A percentile compares a stretch with the other conserved stretches of the same genome.
Evolutionary conservation across 1,140 invertebrate genomes (phyloP).

Genomic region (Aphelenchoides besseyi): DNA sequence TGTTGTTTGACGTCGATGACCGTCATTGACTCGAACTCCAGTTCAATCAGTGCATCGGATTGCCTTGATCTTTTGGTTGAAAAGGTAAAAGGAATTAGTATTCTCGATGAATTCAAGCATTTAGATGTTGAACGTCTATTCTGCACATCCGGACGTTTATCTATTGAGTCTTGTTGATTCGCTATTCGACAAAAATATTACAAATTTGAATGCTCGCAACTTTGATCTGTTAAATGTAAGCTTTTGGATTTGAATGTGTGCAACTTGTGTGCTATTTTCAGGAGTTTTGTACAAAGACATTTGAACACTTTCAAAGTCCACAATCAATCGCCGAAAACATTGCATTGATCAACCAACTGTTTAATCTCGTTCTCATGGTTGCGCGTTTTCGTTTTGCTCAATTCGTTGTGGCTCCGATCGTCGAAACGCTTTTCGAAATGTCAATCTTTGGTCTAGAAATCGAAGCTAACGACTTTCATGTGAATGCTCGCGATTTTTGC

Average conservation of each 20-base stretch:
- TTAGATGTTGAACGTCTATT: neutral
- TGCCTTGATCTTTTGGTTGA: too few relatives aligned
- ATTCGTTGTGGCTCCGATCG: neutral
- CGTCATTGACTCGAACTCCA: neutral
- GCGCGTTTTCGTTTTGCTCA: neutral
- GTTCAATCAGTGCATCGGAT: too few relatives aligned
- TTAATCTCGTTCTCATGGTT: neutral
- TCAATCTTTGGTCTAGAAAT: neutral
- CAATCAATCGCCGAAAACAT: neutral
- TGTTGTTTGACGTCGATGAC: neutral
- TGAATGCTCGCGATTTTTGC: neutral
- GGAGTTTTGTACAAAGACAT: neutral
- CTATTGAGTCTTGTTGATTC: neutral
- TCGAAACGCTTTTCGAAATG: neutral
- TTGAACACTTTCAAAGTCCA: neutral
- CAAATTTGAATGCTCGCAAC: too few relatives aligned
- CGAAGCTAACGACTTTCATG: neutral
- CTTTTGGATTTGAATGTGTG: neutral
- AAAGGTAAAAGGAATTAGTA: too few relatives aligned
- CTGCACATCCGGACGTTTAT: neutral
- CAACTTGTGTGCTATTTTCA: conserved; percentile 3
- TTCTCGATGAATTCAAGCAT: too few relatives aligned
- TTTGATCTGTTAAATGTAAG: neutral
- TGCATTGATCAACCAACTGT: neutral
- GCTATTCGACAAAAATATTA: neutral